Evolutionary conservation across 2,888 invertebrate species (phyloP), one percentile per base, ranked within the genome.

Genomic region (Petrolisthes cinctipes): DNA sequence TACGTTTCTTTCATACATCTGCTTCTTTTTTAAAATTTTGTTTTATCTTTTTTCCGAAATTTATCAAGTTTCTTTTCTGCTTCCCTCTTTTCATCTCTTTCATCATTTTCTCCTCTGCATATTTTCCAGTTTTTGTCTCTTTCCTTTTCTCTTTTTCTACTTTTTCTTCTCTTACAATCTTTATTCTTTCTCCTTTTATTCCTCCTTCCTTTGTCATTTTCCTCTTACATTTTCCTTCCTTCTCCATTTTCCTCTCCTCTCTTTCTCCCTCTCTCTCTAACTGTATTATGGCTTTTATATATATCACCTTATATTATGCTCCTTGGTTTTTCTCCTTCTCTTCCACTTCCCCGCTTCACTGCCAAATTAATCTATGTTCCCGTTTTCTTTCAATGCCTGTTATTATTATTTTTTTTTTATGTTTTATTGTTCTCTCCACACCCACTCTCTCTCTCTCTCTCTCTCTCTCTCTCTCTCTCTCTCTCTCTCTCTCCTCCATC

Each of bases 171-270:
- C 61, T 56, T 81, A 37, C 61, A 61, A 37, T 81, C 61, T 17
- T 81, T 81, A 57, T 81, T 61, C n/a, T 81, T 20, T 61, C 57
- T 81, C 37, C 54, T 23, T 81, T 57, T 20, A 56, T 20, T 81
- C 61, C 56, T 57, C 57, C 61, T 37, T 66, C 61, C 51, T 20
- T n/a, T n/a, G 11, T 54, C 66, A 57, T 20, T 75, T n/a, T 20
- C 61, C 61, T 66, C 81, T 23, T 79, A 17, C 66, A 56, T 66
- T 17, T 54, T 54, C 61, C 81, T 23, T 54, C 20, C 37, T 81
- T 37, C 61, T 81, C 37, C 37, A n/a, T n/a, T 81, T 79, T 23
- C n/a, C 7, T 14, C 79, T 17, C 9, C 11, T 54, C 54, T 79
- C 17, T 81, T 61, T 17, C 57, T 20, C 61, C 37, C 51, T 81